Conservation (phyloP, 2,888 invertebrate species). For the Piscicola geometra region DNA sequence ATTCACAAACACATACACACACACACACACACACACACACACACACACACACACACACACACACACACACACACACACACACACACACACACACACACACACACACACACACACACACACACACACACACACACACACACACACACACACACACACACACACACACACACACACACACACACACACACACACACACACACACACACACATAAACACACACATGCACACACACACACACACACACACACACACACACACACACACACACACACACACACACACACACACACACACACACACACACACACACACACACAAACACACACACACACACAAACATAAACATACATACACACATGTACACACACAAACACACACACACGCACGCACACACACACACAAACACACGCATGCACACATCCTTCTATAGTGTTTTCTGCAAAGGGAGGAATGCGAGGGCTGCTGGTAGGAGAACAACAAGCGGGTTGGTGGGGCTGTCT, state of each 20-base stretch:
- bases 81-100: slow-evolving; percentile 19
- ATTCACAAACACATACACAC: background rate
- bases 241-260: slow-evolving; percentile 7
- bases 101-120: slow-evolving; percentile 19
- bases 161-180: slow-evolving; percentile 19
- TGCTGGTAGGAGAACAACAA: too few relatives aligned
- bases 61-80: slow-evolving; percentile 19
- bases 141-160: slow-evolving; percentile 19
- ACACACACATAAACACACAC: slow-evolving; percentile 15
- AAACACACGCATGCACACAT: too few relatives aligned
- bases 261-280: slow-evolving; percentile 15
- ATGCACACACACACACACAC: slow-evolving; percentile 18
- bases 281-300: slow-evolving; percentile 19
- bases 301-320: slow-evolving; percentile 9
- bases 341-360: slow-evolving; percentile 14
- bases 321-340: slow-evolving; percentile 16
- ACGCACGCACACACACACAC: too few relatives aligned
- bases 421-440: too few relatives aligned
- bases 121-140: slow-evolving; percentile 19
- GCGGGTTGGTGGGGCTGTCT: too few relatives aligned
- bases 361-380: slow-evolving; percentile 16
- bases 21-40: slow-evolving; percentile 13
- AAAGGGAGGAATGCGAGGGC: too few relatives aligned
- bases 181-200: slow-evolving; percentile 19
- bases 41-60: slow-evolving; percentile 18